phyloP scores from a whole-genome alignment of 2,797 vertebrate genomes.

The Poecilia velifera region DNA sequence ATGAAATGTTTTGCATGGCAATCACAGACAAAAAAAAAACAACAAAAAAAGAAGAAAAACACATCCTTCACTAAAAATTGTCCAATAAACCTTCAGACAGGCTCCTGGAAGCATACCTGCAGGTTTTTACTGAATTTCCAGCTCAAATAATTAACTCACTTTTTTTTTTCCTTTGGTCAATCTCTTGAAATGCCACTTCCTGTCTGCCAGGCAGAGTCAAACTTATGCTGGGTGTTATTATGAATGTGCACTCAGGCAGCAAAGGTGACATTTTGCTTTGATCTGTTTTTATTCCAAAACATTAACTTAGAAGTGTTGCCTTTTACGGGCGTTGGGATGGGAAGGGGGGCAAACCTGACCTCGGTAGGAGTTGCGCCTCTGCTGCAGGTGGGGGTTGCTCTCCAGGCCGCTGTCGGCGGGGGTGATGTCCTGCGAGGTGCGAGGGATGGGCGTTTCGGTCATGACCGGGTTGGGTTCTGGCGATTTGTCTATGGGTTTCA shows the following conservation, averaged over 20 bases:
- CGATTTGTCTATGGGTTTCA: slow-evolving; percentile 98
- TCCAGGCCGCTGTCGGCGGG: slow-evolving; percentile 91
- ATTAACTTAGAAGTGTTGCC: slow-evolving; percentile 17
- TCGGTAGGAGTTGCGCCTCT: slow-evolving; percentile 94
- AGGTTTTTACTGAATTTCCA: slow-evolving; percentile 23
- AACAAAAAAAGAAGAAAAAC: neutral
- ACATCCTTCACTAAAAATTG: slow-evolving; percentile 18
- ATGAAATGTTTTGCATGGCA: slow-evolving; percentile 70
- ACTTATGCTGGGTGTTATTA: slow-evolving; percentile 35
- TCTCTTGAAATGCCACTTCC: slow-evolving; percentile 26
- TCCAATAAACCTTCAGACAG: neutral
- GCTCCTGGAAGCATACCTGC: slow-evolving; percentile 21
- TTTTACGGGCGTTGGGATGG: neutral
- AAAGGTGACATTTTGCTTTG: slow-evolving; percentile 35
- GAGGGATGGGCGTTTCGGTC: slow-evolving; percentile 96
- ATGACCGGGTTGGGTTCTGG: slow-evolving; percentile 96
- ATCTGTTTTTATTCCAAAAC: slow-evolving; percentile 35
- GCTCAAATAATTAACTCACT: slow-evolving; percentile 20
- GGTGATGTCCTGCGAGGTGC: slow-evolving; percentile 95
- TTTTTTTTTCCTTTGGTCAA: slow-evolving; percentile 6
- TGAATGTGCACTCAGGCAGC: slow-evolving; percentile 33
- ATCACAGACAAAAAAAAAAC: slow-evolving; percentile 27
- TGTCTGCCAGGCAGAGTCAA: slow-evolving; percentile 28
- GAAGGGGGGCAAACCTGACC: slow-evolving; percentile 77
- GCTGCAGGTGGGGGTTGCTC: slow-evolving; percentile 89